Conservation (phyloP, 2,113 vertebrate species). For the Sinocyclocheilus maitianheensis region DNA sequence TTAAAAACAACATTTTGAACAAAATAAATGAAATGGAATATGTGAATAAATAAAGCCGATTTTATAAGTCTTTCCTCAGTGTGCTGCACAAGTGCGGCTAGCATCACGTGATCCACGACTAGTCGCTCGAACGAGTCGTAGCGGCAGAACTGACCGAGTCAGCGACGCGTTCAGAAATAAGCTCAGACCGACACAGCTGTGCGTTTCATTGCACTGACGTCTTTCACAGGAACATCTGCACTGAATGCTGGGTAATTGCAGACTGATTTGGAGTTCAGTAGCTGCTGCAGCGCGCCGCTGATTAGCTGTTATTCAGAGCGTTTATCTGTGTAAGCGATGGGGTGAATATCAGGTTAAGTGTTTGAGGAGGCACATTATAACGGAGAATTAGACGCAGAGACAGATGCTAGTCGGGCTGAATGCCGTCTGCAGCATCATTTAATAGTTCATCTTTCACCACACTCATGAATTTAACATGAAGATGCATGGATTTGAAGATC, state of each 20-base stretch:
- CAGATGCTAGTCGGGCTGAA: constrained; percentile 60
- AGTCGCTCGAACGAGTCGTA: no score
- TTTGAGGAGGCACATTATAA: constrained; percentile 71
- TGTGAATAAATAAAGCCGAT: no score
- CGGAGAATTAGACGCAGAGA: constrained; percentile 70
- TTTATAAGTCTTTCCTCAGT: no score
- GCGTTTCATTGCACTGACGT: neutral
- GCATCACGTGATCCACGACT: no score
- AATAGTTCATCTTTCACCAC: neutral
- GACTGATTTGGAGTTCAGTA: constrained; percentile 50
- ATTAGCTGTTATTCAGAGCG: constrained; percentile 71
- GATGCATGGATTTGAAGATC: neutral
- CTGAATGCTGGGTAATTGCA: constrained; percentile 58
- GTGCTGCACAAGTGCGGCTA: no score
- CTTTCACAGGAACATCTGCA: constrained; percentile 24
- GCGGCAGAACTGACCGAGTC: no score
- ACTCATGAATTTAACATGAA: constrained; percentile 26
- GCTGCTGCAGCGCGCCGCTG: neutral
- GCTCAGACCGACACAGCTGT: neutral
- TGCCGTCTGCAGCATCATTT: neutral
- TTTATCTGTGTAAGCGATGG: constrained; percentile 75
- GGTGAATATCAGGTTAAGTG: constrained; percentile 77
- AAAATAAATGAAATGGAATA: no score
- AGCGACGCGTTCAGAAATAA: no score
- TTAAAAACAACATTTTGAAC: no score